Evolutionary conservation across 1,140 invertebrate species (phyloP), one percentile per base, ranked within the genome.

Genomic region (Amyelois transitella): DNA sequence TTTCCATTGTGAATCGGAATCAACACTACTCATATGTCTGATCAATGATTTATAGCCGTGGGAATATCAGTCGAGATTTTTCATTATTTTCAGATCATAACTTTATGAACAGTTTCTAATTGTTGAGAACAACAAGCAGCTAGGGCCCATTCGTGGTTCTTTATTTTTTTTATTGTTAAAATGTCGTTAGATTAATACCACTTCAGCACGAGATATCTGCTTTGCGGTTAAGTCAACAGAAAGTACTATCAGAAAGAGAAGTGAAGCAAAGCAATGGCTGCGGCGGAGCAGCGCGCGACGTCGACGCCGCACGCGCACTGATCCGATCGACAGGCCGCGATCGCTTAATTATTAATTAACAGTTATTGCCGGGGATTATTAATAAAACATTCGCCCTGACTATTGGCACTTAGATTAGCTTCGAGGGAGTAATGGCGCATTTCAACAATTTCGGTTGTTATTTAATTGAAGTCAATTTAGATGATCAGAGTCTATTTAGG

Each of bases 391-490:
- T 86, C 77, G 77, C 79, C 81, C 81, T 81, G 73, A 79, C 84
- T 87, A 87, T 87, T 81, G 84, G 82, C 84, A 84, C 84, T 87
- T 84, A 86, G 84, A 88, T 88, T 88, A 88, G 73, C 82, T 79
- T 66, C 68, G 84, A 83, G 84, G 81, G 84, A 86, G 81, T 86
- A 86, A 88, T 88, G 84, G 82, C 82, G 84, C 84, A 88, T 88
- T 88, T 86, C 84, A 88, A 86, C 84, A 86, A 88, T 86, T 88
- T 88, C 82, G 84, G 84, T 88, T 88, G 85, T 88, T 88, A 88
- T 88, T 88, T 88, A 88, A 88, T 88, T 88, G 85, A 88, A 88
- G 85, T 88, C 85, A 88, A 88, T 88, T 88, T 88, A 88, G 82
- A 88, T 86, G 85, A 88, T 88, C 85, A 88, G 82, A 88, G 81